phyloP scores from a whole-genome alignment of 2,113 vertebrate genomes.

The Pluvialis apricaria region DNA sequence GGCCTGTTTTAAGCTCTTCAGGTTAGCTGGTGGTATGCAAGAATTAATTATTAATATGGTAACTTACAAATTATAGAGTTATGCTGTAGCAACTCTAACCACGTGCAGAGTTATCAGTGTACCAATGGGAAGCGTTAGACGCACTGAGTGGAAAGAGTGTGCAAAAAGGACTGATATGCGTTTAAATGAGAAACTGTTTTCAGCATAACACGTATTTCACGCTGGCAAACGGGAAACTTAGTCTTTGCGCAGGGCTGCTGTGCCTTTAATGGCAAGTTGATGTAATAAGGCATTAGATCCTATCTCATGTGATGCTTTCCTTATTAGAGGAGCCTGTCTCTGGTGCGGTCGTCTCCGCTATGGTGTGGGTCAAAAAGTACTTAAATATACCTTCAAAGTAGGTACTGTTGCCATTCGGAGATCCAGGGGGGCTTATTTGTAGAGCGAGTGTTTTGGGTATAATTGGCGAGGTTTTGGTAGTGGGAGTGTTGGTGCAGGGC shows the following conservation, averaged over 20 bases:
- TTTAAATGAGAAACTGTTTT: not conserved
- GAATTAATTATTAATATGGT: not conserved
- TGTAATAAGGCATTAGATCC: not conserved
- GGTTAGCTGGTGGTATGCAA: not conserved
- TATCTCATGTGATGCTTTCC: not conserved
- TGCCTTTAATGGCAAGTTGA: not conserved
- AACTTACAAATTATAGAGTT: not conserved
- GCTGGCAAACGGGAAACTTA: not conserved
- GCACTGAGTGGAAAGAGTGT: not conserved
- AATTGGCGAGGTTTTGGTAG: not conserved
- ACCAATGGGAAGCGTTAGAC: not conserved
- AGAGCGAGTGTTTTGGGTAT: accelerated
- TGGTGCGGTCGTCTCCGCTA: not conserved
- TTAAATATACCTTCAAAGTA: not conserved
- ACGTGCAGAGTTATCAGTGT: not conserved
- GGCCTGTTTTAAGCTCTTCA: not conserved
- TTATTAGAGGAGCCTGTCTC: not conserved
- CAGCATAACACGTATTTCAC: not conserved
- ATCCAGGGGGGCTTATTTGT: accelerated
- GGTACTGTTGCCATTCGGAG: not conserved
- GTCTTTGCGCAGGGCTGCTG: not conserved
- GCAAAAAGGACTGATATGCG: not conserved
- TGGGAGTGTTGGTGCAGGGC: not conserved
- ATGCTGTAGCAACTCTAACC: not conserved
- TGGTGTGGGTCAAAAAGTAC: not conserved